Percentiles rank a stretch among this genome's conserved stretches.
Conservation (phyloP, 1,140 invertebrate species). For the Ceratitis capitata region DNA sequence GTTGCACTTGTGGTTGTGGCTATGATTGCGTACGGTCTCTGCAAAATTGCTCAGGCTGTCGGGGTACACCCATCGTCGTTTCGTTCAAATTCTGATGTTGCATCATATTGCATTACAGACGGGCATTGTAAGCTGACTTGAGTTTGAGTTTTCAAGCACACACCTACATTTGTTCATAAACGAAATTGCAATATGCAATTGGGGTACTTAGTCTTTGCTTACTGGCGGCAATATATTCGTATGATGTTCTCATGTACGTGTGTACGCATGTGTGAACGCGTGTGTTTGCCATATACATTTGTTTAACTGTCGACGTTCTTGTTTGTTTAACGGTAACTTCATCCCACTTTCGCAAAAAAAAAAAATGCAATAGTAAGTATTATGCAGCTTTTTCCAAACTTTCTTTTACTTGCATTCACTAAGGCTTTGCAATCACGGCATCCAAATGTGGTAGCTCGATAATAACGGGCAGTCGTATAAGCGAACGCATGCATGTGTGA, state of each 20-base stretch:
- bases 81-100: not conserved
- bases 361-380: not conserved
- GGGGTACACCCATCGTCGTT: not conserved
- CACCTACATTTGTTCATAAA: no score
- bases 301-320: not conserved
- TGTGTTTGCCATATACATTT: not conserved
- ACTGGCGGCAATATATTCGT: not conserved
- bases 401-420: not conserved
- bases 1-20: conserved; percentile 18
- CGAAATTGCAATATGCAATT: conserved; percentile 1
- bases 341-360: not conserved
- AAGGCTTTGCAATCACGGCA: not conserved
- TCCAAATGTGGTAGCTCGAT: not conserved
- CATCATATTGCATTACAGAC: not conserved
- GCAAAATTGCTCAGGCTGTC: not conserved
- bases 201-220: not conserved
- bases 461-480: not conserved
- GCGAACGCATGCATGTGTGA: not conserved
- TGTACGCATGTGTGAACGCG: no score
- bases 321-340: not conserved
- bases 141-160: no score
- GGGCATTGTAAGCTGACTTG: no score
- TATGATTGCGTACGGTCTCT: not conserved
- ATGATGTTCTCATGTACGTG: no score
- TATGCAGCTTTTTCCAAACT: not conserved